Base-by-base conservation (phyloP, 2,113 vertebrate genomes). In the Alethe castanea region DNA sequence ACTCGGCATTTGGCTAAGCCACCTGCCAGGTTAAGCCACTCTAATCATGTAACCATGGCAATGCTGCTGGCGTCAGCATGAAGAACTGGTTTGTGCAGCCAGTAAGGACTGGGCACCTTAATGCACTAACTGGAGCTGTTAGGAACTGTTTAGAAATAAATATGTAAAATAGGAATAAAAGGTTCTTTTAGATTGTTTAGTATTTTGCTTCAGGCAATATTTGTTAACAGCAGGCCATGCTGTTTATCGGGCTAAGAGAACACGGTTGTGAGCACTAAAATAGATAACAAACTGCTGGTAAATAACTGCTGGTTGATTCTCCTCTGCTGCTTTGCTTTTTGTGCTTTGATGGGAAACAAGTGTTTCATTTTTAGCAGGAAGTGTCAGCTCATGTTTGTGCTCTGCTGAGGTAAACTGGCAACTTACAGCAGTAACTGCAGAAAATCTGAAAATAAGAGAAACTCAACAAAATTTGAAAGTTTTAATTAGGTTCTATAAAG, bases 1-100 rank as follows among this genome's bases (percentile, higher is more conserved):
- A 81, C 23, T 42, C 5, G 10, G 67, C 69, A n/a, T 92, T 90
- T 93, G 71, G 80, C 89, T 91, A 92, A 92, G 64, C 91, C 92
- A 94, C 95, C 95, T 92, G 91, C 91, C 91, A 94, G 94, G 94
- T 95, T 94, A 94, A 97, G 88, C 64, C 79, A 88, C 83, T 81
- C 76, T 92, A 90, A 84, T 88, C 86, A 84, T 2, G 92, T 97
- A 93, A 93, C 95, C 96, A 94, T 95, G 95, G 91, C n/a, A 91
- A 95, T 97, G 47, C 56, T 36, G 83, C 83, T 86, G 77, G 91
- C 35, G 7, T 88, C 86, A 95, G 65, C 5, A 8, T 14, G 80
- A 44, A 83, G 81, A 81, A 71, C 76, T 81, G 88, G 81, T 90
- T 84, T 88, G 83, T 44, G 77, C 86, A 94, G 91, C 76, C 95